phyloP scores from a whole-genome alignment of 2,113 vertebrate species.

The Stictonetta naevosa region DNA sequence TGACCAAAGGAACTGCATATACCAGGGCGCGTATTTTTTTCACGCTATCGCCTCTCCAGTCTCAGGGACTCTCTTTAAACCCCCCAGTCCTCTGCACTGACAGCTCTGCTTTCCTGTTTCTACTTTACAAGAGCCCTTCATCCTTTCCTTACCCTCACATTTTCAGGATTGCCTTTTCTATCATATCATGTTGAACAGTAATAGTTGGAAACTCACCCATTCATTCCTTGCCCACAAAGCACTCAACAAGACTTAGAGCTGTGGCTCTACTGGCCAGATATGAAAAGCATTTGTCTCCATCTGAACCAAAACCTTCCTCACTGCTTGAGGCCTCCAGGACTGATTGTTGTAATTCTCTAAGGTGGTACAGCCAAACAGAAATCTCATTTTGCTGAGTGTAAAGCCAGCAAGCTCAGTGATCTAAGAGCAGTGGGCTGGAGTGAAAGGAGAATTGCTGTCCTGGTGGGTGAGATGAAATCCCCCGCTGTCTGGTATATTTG shows the following conservation, averaged over 20 bases:
- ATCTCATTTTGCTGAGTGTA: not conserved
- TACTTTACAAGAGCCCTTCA: not conserved
- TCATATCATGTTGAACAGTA: not conserved
- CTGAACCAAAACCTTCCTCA: not conserved
- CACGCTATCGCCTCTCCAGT: rapidly evolving
- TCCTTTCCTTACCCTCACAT: not conserved
- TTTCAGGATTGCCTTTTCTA: not conserved
- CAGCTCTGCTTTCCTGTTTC: not conserved
- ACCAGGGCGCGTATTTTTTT: not conserved
- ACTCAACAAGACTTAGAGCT: not conserved
- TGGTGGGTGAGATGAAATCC: not conserved
- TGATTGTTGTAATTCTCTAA: not conserved
- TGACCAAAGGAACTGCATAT: not conserved
- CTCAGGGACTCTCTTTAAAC: not conserved
- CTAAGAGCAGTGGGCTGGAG: not conserved
- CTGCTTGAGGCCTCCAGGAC: not conserved
- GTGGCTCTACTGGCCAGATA: not conserved
- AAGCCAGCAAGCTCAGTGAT: not conserved
- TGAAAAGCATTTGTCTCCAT: not conserved
- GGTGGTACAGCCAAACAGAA: conserved; percentile 18
- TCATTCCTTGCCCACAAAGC: not conserved
- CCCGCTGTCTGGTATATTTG: not conserved
- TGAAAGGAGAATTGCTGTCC: not conserved
- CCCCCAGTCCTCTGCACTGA: not conserved
- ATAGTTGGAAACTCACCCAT: not conserved